Evolutionary conservation across 2,113 vertebrate genomes (phyloP).

Genomic region (Oplegnathus fasciatus): DNA sequence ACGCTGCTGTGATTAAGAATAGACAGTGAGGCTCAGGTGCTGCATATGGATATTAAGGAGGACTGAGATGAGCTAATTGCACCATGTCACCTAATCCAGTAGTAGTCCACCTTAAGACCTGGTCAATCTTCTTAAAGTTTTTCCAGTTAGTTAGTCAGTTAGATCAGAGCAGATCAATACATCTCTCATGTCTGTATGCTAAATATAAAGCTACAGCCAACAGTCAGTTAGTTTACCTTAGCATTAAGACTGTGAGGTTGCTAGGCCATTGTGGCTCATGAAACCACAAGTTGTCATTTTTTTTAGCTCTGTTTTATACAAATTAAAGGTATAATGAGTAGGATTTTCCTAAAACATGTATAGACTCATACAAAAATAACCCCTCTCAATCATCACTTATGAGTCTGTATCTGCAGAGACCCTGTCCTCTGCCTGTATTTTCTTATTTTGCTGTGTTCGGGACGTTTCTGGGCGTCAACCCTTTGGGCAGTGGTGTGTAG

Average conservation of each 20-base stretch:
- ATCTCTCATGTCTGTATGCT: neutral
- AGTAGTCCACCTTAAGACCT: neutral
- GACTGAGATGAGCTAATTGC: constrained; percentile 2
- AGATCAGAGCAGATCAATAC: neutral
- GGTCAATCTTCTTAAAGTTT: neutral
- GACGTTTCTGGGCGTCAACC: too few species aligned
- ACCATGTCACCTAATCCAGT: neutral
- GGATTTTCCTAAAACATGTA: too few species aligned
- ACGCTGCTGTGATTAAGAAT: constrained; percentile 23
- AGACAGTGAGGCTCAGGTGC: constrained; percentile 33
- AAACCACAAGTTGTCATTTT: neutral
- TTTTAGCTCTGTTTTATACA: neutral
- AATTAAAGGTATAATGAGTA: too few species aligned
- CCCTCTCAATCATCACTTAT: too few species aligned
- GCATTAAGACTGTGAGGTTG: neutral
- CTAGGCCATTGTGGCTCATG: neutral
- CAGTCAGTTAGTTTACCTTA: neutral
- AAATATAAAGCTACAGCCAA: neutral
- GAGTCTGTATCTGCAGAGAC: too few species aligned
- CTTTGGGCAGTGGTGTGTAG: too few species aligned
- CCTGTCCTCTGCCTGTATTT: too few species aligned
- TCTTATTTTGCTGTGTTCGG: too few species aligned
- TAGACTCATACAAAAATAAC: too few species aligned
- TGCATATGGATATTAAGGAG: neutral
- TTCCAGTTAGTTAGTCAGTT: neutral